Conservation (phyloP, 1,140 invertebrate genomes). For the Subanguina moxae region DNA sequence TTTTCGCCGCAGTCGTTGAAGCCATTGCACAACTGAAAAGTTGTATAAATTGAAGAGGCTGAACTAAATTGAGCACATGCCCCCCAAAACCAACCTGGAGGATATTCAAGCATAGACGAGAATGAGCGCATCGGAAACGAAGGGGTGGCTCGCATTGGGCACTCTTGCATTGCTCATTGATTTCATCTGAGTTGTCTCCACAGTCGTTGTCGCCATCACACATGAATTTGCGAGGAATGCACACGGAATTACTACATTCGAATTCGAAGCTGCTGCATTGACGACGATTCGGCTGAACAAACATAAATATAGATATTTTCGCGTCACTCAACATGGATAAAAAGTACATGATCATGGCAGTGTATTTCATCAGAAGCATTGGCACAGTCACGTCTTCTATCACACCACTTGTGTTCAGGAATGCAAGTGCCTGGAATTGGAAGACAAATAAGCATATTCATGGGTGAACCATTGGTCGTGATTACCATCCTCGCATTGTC, state of each 20-base stretch:
- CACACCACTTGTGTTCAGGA: conserved; percentile 52
- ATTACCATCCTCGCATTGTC: conserved; percentile 52
- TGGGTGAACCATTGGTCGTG: background rate
- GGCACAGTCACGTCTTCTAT: conserved; percentile 47
- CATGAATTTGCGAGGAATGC: conserved; percentile 54
- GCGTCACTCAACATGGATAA: too few species aligned
- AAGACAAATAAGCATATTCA: too few species aligned
- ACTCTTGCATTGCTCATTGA: conserved; percentile 49
- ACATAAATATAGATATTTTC: background rate
- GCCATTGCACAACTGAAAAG: conserved; percentile 46
- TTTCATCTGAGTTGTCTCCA: conserved; percentile 58
- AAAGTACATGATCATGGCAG: conserved; percentile 34
- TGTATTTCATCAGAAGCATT: conserved; percentile 56
- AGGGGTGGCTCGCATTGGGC: conserved; percentile 55
- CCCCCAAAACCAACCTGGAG: conserved; percentile 33
- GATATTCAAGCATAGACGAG: conserved; percentile 54
- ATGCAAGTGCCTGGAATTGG: conserved; percentile 42
- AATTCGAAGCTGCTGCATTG: conserved; percentile 53
- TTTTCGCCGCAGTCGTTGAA: conserved; percentile 54
- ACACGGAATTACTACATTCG: conserved; percentile 55
- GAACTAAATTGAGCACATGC: background rate
- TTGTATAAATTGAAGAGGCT: background rate
- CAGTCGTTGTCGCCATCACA: conserved; percentile 54
- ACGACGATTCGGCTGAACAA: conserved; percentile 40
- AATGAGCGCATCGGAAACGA: conserved; percentile 56